Evolutionary conservation across 2,797 vertebrate species (phyloP).

Genomic region (Halcyon leucocephala): DNA sequence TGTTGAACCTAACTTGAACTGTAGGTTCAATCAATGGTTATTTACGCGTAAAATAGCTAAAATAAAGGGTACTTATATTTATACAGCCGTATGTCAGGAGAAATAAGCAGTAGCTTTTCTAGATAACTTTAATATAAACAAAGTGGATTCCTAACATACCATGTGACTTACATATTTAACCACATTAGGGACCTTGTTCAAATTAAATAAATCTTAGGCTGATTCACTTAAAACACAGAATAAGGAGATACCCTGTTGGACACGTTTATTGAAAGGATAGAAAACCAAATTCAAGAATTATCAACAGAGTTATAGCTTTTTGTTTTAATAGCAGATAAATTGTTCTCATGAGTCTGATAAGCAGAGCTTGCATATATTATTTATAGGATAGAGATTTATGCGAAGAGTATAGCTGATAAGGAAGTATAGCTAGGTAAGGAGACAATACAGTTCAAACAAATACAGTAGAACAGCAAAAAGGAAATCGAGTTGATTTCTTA

Average conservation of each 20-base stretch:
- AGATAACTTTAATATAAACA: background rate
- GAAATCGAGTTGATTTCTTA: background rate
- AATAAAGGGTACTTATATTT: background rate
- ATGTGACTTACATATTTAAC: accelerated
- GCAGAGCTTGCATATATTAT: background rate
- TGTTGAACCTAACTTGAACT: background rate
- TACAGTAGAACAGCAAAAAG: background rate
- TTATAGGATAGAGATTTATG: background rate
- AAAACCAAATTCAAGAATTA: background rate
- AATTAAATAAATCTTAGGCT: background rate
- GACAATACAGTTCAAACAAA: background rate
- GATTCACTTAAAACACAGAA: background rate
- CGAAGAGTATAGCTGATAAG: background rate
- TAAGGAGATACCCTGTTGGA: background rate
- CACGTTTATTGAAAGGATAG: background rate
- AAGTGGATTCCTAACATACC: background rate
- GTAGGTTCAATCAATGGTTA: background rate
- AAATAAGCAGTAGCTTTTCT: constrained; percentile 4
- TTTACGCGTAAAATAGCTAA: background rate
- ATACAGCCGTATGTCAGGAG: background rate
- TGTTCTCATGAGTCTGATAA: background rate
- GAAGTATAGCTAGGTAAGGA: background rate
- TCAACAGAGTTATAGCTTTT: background rate
- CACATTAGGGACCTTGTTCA: background rate
- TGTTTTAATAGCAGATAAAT: background rate